A percentile compares a stretch with the other conserved stretches of the same genome.
Evolutionary conservation across 2,113 vertebrate species (phyloP).

Genomic region (Peromyscus polionotus): DNA sequence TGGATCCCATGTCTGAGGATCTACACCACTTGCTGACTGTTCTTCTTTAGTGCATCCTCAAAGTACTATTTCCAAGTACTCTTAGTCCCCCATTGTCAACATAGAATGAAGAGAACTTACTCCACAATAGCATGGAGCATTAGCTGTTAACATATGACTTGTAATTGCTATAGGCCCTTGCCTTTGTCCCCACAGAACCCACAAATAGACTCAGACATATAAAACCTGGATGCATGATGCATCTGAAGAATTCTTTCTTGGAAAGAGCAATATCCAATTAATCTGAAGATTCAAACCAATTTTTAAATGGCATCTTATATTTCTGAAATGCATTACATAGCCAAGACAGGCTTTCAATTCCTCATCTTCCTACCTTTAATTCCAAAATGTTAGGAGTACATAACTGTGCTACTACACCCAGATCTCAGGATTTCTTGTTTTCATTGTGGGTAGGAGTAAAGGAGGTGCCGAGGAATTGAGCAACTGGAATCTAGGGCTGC

Average conservation of each 20-base stretch:
- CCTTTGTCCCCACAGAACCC: neutral
- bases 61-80: neutral
- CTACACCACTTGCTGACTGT: neutral
- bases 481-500: neutral
- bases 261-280: neutral
- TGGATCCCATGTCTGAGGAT: neutral
- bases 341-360: neutral
- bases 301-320: neutral
- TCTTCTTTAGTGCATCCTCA: neutral
- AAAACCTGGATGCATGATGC: neutral
- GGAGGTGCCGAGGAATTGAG: neutral
- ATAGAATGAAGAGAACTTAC: neutral
- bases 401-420: neutral
- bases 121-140: neutral
- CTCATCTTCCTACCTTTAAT: neutral
- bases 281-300: neutral
- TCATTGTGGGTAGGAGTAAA: neutral
- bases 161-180: neutral
- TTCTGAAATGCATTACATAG: neutral
- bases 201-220: neutral
- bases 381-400: neutral
- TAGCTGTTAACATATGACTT: neutral
- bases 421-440: neutral
- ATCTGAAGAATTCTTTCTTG: neutral
- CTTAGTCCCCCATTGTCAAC: neutral